These are phyloP conservation scores for Oostethus manadensis DNA, from an alignment of 2,113 vertebrate genomes.

Conservation along the genomic window DNA sequence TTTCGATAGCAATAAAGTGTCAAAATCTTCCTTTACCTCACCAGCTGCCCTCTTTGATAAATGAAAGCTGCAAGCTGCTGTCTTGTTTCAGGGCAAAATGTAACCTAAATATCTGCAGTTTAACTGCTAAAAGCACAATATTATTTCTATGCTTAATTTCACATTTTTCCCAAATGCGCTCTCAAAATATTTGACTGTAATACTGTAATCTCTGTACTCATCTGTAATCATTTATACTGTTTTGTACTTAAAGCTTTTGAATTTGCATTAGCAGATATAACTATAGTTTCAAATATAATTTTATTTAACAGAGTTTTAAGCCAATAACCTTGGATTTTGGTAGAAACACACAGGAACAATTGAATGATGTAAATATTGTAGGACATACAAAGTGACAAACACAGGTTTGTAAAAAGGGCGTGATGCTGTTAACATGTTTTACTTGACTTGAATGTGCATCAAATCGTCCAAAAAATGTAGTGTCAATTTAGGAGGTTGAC, in stretches of 20 bases:
- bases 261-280: conserved; percentile 3
- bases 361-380: conserved; percentile 33
- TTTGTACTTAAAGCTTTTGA: conserved; percentile 45
- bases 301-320: conserved; percentile 22
- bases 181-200: conserved; percentile 15
- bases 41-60: conserved; percentile 16
- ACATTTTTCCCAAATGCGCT: conserved; percentile 36
- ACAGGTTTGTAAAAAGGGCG: conserved; percentile 14
- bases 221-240: conserved; percentile 33
- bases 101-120: conserved; percentile 19
- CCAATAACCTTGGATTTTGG: conserved; percentile 14
- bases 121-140: conserved; percentile 51
- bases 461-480: not conserved
- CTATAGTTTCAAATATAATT: conserved; percentile 35
- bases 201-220: conserved; percentile 24
- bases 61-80: conserved; percentile 5
- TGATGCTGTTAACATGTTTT: conserved; percentile 15
- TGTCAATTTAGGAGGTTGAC: not conserved
- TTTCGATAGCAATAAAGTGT: conserved; percentile 59
- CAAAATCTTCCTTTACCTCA: conserved; percentile 13
- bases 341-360: conserved; percentile 16
- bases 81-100: conserved; percentile 29
- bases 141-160: conserved; percentile 22
- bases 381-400: conserved; percentile 4
- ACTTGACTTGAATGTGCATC: conserved; percentile 7